Evolutionary conservation across 2,888 invertebrate species (phyloP).

Genomic region (Mesodorylaimus sp.): DNA sequence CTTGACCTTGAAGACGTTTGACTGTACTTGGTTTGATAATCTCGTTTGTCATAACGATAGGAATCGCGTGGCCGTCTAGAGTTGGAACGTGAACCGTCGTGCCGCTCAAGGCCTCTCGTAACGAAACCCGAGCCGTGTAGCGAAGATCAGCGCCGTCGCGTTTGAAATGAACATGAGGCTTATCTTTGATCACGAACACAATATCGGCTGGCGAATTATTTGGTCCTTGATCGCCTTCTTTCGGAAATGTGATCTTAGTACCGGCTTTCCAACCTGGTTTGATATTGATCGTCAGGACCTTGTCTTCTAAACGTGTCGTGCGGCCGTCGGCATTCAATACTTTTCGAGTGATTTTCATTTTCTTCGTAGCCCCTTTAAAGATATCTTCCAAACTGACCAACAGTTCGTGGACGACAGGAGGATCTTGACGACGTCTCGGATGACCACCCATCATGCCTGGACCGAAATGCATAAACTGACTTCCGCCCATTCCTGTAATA

Average conservation of each 20-base stretch:
- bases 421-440: slow-evolving; percentile 48
- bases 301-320: slow-evolving; percentile 67
- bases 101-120: slow-evolving; percentile 16
- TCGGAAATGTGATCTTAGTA: slow-evolving; percentile 39
- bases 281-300: slow-evolving; percentile 36
- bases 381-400: slow-evolving; percentile 27
- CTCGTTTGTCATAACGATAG: slow-evolving; percentile 31
- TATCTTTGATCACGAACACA: slow-evolving; percentile 38
- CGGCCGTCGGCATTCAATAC: slow-evolving; percentile 46
- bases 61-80: slow-evolving; percentile 30
- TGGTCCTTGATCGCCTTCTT: slow-evolving; percentile 38
- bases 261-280: slow-evolving; percentile 41
- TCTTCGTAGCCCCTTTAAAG: slow-evolving; percentile 64
- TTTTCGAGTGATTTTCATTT: slow-evolving; percentile 85
- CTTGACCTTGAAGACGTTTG: slow-evolving; percentile 33
- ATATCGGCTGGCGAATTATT: slow-evolving; percentile 38
- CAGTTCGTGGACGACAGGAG: slow-evolving; percentile 74
- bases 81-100: slow-evolving; percentile 33
- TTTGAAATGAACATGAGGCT: no score
- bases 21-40: slow-evolving; percentile 34
- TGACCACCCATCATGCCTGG: no score
- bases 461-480: no score
- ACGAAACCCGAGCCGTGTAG: slow-evolving; percentile 29
- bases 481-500: no score
- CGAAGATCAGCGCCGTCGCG: slow-evolving; percentile 35